These are phyloP conservation scores for Omphaloscelis lunosa DNA, from an alignment of 2,888 invertebrate genomes.

Conservation along the genomic window DNA sequence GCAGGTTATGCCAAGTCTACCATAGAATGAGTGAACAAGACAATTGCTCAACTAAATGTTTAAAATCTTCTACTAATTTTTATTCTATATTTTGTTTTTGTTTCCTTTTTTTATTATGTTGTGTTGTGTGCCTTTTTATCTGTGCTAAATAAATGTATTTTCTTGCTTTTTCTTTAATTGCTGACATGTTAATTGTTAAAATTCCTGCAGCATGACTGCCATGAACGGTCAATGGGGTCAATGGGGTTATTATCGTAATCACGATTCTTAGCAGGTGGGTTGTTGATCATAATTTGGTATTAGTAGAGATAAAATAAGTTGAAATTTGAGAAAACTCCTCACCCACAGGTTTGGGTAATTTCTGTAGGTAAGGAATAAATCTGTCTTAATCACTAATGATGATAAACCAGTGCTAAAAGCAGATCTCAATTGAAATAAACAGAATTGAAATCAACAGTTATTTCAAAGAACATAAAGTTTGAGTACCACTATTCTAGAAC, in stretches of 20 bases:
- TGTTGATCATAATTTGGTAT: neutral
- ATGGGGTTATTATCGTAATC: neutral
- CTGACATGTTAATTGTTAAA: neutral
- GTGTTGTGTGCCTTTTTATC: no score
- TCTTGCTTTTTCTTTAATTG: no score
- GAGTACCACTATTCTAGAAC: conserved; percentile 14
- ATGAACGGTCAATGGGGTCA: conserved; percentile 23
- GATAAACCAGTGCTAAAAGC: neutral
- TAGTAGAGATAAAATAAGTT: no score
- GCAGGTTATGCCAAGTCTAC: neutral
- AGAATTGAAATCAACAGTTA: neutral
- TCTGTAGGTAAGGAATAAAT: neutral
- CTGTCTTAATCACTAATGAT: neutral
- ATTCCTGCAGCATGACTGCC: neutral
- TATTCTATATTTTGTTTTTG: no score
- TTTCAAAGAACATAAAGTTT: conserved; percentile 22
- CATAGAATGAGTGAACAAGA: neutral
- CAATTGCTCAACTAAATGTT: conserved; percentile 6
- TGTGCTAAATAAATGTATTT: no score
- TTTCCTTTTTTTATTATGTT: no score
- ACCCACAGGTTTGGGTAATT: neutral
- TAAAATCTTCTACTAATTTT: neutral
- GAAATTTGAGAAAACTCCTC: neutral
- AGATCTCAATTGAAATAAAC: neutral
- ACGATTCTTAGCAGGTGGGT: neutral